Base-by-base conservation (phyloP, 2,888 invertebrate genomes). In the Magallana nippona region DNA sequence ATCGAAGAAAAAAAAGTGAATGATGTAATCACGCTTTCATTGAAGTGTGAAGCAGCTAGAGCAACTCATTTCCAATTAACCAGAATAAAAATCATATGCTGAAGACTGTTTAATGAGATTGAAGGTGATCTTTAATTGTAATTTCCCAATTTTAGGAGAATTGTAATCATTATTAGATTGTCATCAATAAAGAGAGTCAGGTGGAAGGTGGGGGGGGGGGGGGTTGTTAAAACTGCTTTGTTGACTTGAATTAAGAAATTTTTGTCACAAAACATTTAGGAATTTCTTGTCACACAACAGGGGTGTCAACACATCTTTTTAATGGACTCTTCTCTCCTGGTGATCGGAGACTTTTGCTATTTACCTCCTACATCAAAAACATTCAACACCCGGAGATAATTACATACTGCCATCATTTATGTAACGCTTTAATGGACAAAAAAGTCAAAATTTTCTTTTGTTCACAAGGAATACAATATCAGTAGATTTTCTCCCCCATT, bases 351-450 rank as follows among this genome's bases (percentile, higher is more conserved):
- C 15, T 71, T 27, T 71, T 71, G 71, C 32, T 15, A 71, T 27
- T 32, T 32, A 22, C 27, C 71, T 63, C 63, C 63, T 27, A 27
- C 27, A 63, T 63, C 63, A 63, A 63, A 63, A 71, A 71, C 71
- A 71, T 71, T 71, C 17, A 71, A 71, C 22, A 22, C 15, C 71
- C 32, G 32, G 71, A 32, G 19, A 71, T 71, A 71, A 71, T 71
- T 71, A 71, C 15, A 32, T 10, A 32, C 71, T 71, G 22, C 71
- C 71, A 71, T 71, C 32, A 71, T 71, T 71, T 71, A 8, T 71
- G 8, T 27, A 71, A 71, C 32, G 71, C 71, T 71, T 71, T 32
- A 71, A 71, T 71, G 71, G 71, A 71, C 71, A 71, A 71, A 71
- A 44, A 71, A 71, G 71, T 71, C 71, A 71, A 71, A 27, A 27